These are phyloP conservation scores for Poecilia gillii DNA, from an alignment of 2,797 vertebrate species.

Conservation along the genomic window DNA sequence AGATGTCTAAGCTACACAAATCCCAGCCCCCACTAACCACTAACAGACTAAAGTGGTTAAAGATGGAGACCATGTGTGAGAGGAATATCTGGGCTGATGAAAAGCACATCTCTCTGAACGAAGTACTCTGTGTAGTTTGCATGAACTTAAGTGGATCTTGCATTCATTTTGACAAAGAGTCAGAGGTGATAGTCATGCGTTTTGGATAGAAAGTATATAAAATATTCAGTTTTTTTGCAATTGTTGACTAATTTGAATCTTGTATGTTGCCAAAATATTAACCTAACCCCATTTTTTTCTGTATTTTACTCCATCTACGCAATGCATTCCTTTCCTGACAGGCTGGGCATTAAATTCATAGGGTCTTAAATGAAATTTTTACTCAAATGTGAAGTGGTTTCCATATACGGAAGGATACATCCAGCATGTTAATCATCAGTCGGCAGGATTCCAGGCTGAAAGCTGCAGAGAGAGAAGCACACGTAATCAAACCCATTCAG, in stretches of 20 bases:
- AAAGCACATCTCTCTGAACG: not conserved
- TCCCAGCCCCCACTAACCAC: not conserved
- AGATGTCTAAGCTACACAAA: not conserved
- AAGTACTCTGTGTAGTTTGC: not conserved
- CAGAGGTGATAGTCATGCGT: not conserved
- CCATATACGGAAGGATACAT: slow-evolving; percentile 88
- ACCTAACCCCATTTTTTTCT: not conserved
- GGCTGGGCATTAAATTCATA: not conserved
- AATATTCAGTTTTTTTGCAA: not conserved
- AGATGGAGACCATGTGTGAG: not conserved
- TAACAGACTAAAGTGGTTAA: not conserved
- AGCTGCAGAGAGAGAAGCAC: slow-evolving; percentile 78
- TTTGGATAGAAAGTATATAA: not conserved
- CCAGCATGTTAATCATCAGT: slow-evolving; percentile 96
- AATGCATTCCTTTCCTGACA: not conserved
- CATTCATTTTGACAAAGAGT: not conserved
- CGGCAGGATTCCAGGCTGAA: slow-evolving; percentile 94
- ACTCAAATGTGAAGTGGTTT: not conserved
- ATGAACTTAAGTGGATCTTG: not conserved
- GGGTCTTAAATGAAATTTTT: not conserved
- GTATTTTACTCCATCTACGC: not conserved
- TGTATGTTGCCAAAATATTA: not conserved
- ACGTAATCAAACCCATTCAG: not conserved
- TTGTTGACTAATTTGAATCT: not conserved
- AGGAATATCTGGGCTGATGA: not conserved